Conservation (phyloP, 2,888 invertebrate genomes). For the Cryptocheilus praepositus region DNA sequence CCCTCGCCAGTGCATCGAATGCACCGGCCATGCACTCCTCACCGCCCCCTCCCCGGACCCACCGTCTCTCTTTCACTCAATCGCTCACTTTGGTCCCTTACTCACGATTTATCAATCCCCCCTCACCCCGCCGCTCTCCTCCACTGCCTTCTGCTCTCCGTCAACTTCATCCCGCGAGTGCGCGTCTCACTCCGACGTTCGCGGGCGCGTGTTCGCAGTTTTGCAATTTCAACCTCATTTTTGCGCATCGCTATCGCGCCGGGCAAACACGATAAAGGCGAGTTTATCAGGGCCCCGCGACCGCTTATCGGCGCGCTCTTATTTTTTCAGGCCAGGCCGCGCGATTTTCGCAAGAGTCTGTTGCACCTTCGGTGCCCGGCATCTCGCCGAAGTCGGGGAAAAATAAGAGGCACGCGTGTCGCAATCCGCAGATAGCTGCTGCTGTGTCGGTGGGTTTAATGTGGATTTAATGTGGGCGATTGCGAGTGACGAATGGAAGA, state of each 20-base stretch:
- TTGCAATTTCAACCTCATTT: constrained; percentile 74
- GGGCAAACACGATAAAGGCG: constrained; percentile 70
- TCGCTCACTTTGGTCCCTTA: constrained; percentile 32
- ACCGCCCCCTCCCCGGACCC: constrained; percentile 1
- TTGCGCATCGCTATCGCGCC: constrained; percentile 69
- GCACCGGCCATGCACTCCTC: constrained; percentile 23
- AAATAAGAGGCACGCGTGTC: constrained; percentile 34
- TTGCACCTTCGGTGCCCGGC: constrained; percentile 49
- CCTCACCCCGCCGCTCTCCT: not conserved
- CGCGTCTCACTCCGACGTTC: constrained; percentile 16
- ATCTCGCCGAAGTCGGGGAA: constrained; percentile 26
- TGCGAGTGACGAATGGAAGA: no score
- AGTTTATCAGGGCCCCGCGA: constrained; percentile 57
- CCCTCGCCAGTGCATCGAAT: constrained; percentile 48
- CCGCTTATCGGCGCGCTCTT: constrained; percentile 63
- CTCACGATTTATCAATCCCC: constrained; percentile 51
- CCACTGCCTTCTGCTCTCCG: constrained; percentile 3
- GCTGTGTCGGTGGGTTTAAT: no score
- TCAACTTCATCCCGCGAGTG: constrained; percentile 15
- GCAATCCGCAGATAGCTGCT: constrained; percentile 27
- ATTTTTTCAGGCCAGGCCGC: constrained; percentile 72
- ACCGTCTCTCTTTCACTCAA: not conserved
- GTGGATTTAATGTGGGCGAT: no score
- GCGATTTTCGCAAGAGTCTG: constrained; percentile 71
- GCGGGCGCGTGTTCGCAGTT: constrained; percentile 53